phyloP scores from a whole-genome alignment of 2,888 invertebrate species.

The Hirtodrosophila confusa region DNA sequence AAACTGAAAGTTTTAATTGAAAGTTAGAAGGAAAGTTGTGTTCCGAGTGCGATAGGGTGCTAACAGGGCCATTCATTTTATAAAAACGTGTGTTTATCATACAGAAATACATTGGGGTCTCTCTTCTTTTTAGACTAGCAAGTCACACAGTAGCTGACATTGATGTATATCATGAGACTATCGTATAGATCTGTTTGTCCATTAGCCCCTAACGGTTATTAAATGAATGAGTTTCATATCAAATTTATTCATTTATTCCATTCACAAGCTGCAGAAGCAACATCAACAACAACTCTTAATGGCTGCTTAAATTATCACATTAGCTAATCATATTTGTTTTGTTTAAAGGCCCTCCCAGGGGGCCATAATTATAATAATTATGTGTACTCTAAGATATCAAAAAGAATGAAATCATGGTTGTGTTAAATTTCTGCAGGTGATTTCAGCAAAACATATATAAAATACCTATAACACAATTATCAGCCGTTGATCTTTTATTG shows the following conservation, averaged over 20 bases:
- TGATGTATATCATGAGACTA: slow-evolving; percentile 27
- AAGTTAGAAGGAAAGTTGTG: slow-evolving; percentile 61
- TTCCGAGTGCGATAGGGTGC: slow-evolving; percentile 28
- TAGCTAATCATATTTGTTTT: slow-evolving; percentile 43
- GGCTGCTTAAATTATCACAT: slow-evolving; percentile 58
- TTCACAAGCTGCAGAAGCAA: slow-evolving; percentile 19
- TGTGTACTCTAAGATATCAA: slow-evolving; percentile 12
- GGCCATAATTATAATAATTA: slow-evolving; percentile 44
- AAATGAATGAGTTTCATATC: slow-evolving; percentile 34
- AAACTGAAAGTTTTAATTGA: slow-evolving; percentile 70
- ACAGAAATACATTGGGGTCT: slow-evolving; percentile 13
- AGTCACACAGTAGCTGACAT: slow-evolving; percentile 58
- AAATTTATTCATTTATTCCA: slow-evolving; percentile 63
- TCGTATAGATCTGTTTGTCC: slow-evolving; percentile 43
- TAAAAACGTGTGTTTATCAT: slow-evolving; percentile 39
- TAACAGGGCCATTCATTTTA: slow-evolving; percentile 52
- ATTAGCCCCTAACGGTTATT: slow-evolving; percentile 62
- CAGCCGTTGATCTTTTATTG: slow-evolving; percentile 43
- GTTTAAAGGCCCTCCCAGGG: slow-evolving; percentile 16
- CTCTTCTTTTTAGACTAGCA: background rate
- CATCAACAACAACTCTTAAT: slow-evolving; percentile 17
- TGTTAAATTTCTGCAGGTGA: no score
- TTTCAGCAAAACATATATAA: background rate
- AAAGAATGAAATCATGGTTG: background rate
- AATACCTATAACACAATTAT: slow-evolving; percentile 10